Percentiles rank a stretch among this genome's conserved stretches.
phyloP scores from a whole-genome alignment of 92 coral and sea anemone genomes.

The Phenganax marumi region DNA sequence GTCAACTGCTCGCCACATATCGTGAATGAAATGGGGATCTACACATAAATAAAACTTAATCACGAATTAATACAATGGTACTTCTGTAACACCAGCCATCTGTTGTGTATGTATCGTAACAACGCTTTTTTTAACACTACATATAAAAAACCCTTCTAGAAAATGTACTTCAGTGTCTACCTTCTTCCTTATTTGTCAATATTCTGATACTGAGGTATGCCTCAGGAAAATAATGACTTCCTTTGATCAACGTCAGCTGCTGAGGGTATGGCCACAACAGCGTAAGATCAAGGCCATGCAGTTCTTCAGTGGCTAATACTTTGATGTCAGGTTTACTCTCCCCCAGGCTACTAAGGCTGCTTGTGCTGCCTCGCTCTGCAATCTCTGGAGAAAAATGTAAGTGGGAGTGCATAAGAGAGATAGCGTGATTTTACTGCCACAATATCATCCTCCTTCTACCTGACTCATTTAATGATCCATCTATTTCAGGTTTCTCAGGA shows the following conservation, averaged over 20 bases:
- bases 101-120: background rate
- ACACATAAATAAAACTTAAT: background rate
- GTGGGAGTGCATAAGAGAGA: background rate
- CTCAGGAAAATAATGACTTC: conserved; percentile 66
- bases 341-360: conserved; percentile 20
- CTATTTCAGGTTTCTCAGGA: conserved; percentile 31
- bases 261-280: conserved; percentile 90
- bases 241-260: conserved; percentile 70
- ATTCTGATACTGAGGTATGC: conserved; percentile 59
- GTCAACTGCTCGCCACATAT: conserved; percentile 45
- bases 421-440: background rate
- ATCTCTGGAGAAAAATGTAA: conserved; percentile 2
- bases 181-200: conserved; percentile 8
- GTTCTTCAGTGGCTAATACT: conserved; percentile 5
- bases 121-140: background rate
- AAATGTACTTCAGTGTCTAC: background rate
- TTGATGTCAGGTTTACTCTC: conserved; percentile 8
- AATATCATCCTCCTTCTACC: conserved; percentile 2
- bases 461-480: background rate
- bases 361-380: background rate
- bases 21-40: conserved; percentile 38
- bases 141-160: no score
- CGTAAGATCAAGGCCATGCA: conserved; percentile 57
- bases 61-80: background rate
- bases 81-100: no score